Evolutionary conservation across 1,140 invertebrate species (phyloP).

Genomic region (Periplaneta americana): DNA sequence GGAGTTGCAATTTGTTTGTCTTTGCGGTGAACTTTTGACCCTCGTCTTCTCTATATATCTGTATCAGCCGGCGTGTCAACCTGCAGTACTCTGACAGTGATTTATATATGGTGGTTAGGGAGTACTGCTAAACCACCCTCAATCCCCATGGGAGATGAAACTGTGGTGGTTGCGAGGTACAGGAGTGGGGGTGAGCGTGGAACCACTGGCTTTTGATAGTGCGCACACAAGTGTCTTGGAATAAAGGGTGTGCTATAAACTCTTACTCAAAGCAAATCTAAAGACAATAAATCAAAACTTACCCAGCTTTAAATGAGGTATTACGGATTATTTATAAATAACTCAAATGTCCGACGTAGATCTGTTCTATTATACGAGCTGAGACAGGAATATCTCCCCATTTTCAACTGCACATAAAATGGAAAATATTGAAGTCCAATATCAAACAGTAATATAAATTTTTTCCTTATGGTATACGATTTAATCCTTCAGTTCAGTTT

Average conservation of each 20-base stretch:
- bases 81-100: background rate
- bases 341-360: no score
- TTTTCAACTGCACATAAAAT: no score
- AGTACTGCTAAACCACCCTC: background rate
- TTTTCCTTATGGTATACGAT: no score
- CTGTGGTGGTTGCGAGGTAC: background rate
- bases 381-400: no score
- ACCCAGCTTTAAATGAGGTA: no score
- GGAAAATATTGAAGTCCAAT: no score
- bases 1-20: background rate
- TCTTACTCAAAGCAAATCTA: no score
- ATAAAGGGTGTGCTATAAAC: background rate
- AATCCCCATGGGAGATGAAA: background rate
- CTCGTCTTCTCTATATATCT: background rate
- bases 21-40: background rate
- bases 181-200: background rate
- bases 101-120: background rate
- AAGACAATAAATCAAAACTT: no score
- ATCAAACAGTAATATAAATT: no score
- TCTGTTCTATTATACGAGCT: no score
- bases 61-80: background rate
- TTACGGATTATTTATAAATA: no score
- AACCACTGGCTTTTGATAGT: background rate
- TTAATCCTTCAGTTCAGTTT: no score
- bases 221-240: background rate